phyloP scores from a whole-genome alignment of 2,113 vertebrate genomes.

The Dipodomys merriami region DNA sequence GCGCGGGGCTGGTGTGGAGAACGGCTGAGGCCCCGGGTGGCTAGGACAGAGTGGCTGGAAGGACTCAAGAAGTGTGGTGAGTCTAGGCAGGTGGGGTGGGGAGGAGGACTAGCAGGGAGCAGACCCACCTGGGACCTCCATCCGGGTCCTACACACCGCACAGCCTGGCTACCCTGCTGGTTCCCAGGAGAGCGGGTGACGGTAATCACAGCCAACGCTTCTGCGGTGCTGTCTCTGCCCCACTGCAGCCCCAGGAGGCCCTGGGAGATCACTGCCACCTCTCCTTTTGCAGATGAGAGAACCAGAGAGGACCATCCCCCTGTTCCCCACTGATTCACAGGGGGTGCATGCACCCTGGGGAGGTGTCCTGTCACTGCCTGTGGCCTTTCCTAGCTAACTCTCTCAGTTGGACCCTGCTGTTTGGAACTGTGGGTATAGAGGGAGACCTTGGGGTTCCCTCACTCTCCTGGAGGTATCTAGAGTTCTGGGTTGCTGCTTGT shows the following conservation, averaged over 20 bases:
- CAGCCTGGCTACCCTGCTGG: not conserved
- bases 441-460: too few species aligned
- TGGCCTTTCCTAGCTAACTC: accelerated
- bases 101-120: not conserved
- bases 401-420: not conserved
- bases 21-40: not conserved
- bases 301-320: not conserved
- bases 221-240: not conserved
- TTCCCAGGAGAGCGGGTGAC: not conserved
- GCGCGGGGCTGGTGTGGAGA: not conserved
- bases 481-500: not conserved
- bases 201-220: too few species aligned
- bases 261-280: accelerated
- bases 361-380: not conserved
- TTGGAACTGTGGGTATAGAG: not conserved
- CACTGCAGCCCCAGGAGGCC: not conserved
- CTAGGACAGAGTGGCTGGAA: not conserved
- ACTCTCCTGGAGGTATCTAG: not conserved
- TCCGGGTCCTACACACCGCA: not conserved
- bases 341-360: not conserved
- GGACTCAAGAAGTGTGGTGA: not conserved
- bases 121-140: not conserved
- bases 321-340: not conserved
- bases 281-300: not conserved
- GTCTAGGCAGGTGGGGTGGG: not conserved